Percentiles rank a stretch among this genome's conserved stretches.
Conservation (phyloP, 2,888 invertebrate species). For the Drosophila helvetica region DNA sequence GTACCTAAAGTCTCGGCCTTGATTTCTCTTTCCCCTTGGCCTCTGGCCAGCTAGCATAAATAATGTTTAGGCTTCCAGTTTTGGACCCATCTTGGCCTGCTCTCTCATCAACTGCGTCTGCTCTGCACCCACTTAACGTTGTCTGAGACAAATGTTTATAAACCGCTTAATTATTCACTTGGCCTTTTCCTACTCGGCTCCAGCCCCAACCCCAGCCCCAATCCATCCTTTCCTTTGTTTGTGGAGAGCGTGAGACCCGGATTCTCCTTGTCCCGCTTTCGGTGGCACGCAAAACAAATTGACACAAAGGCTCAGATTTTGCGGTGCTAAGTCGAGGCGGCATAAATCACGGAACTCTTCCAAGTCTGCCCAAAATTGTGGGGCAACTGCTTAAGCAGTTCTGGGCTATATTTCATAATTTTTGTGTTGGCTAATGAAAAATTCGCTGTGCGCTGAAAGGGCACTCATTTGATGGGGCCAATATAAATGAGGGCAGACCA, state of each 20-base stretch:
- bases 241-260: slow-evolving; percentile 39
- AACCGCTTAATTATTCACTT: slow-evolving; percentile 80
- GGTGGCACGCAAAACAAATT: slow-evolving; percentile 72
- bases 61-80: slow-evolving; percentile 52
- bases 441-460: slow-evolving; percentile 39
- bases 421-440: slow-evolving; percentile 40
- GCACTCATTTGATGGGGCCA: slow-evolving; percentile 26
- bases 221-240: slow-evolving; percentile 37
- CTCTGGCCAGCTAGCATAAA: slow-evolving; percentile 56
- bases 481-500: slow-evolving; percentile 19
- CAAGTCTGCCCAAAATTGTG: slow-evolving; percentile 5
- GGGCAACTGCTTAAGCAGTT: slow-evolving; percentile 37
- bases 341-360: slow-evolving; percentile 65
- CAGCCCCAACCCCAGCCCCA: slow-evolving; percentile 6
- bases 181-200: slow-evolving; percentile 57
- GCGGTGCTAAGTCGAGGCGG: slow-evolving; percentile 70
- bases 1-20: neutral
- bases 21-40: neutral
- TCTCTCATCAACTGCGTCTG: slow-evolving; percentile 8
- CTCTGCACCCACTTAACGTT: slow-evolving; percentile 30
- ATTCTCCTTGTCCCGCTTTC: slow-evolving; percentile 19
- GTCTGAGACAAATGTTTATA: slow-evolving; percentile 78
- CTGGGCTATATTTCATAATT: slow-evolving; percentile 41
- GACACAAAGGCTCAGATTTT: slow-evolving; percentile 75
- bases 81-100: neutral